A percentile compares a stretch with the other conserved stretches of the same genome.
These are phyloP conservation scores for Tetraneura akinire DNA, from an alignment of 1,140 invertebrate genomes.

Conservation along the genomic window DNA sequence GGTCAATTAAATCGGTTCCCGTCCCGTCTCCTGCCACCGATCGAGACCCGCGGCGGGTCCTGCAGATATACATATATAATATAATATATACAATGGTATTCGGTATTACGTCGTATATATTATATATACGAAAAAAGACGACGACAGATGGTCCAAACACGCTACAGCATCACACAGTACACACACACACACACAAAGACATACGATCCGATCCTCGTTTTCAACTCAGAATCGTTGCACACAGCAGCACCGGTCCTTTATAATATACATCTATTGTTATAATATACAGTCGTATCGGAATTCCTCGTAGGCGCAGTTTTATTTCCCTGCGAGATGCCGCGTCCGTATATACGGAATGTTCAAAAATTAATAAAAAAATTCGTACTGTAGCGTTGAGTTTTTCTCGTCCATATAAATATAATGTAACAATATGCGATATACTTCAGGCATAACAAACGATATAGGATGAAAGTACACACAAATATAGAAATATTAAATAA, in stretches of 20 bases:
- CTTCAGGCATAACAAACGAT: too few species aligned
- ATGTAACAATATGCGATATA: too few species aligned
- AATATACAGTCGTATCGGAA: background rate
- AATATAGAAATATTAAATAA: too few species aligned
- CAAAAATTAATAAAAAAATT: too few species aligned
- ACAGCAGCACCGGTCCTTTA: background rate
- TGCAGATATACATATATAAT: background rate
- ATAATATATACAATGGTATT: background rate
- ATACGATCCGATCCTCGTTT: background rate
- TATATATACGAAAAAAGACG: conserved; percentile 1
- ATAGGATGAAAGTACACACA: too few species aligned
- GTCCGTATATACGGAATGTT: too few species aligned
- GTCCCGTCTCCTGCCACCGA: background rate
- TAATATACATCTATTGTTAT: background rate
- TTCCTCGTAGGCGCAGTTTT: background rate
- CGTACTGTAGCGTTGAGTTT: background rate
- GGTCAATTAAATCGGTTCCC: conserved; percentile 17
- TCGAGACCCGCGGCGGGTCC: background rate
- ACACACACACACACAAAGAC: too few species aligned
- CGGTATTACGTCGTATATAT: background rate
- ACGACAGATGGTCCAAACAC: conserved; percentile 22
- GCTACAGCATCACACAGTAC: background rate
- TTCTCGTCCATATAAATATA: too few species aligned
- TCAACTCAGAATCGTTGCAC: background rate
- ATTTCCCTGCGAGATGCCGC: background rate